These are phyloP conservation scores for Cryptophagus acutangulus DNA, from an alignment of 2,888 invertebrate genomes.

Conservation along the genomic window DNA sequence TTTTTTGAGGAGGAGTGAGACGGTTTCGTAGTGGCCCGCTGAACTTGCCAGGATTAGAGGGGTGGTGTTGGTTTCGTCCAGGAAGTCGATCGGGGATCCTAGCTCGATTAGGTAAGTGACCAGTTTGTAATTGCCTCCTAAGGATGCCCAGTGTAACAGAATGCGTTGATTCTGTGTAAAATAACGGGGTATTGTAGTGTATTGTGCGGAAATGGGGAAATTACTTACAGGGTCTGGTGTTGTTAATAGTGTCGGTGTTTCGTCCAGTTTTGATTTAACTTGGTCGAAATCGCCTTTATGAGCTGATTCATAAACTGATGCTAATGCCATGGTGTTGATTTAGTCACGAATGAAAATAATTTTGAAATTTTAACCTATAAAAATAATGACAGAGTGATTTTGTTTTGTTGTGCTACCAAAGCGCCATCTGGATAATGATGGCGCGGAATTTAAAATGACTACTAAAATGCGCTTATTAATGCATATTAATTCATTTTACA, in stretches of 20 bases:
- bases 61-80: conserved; percentile 72
- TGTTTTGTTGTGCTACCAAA: no score
- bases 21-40: conserved; percentile 67
- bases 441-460: no score
- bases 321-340: conserved; percentile 25
- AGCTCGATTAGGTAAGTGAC: conserved; percentile 63
- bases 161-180: conserved; percentile 61
- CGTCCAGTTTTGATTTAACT: conserved; percentile 59
- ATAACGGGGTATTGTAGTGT: conserved; percentile 11
- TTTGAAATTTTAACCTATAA: no score
- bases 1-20: conserved; percentile 59
- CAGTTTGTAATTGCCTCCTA: conserved; percentile 71
- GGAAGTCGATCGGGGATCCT: conserved; percentile 62
- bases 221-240: conserved; percentile 52
- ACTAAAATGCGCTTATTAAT: no score
- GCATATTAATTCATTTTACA: no score
- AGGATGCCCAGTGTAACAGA: conserved; percentile 74
- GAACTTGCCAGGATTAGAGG: conserved; percentile 77
- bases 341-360: conserved; percentile 1
- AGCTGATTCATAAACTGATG: conserved; percentile 60
- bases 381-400: no score
- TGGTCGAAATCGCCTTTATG: conserved; percentile 67
- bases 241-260: conserved; percentile 51
- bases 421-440: no score
- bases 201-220: conserved; percentile 3